These are phyloP conservation scores for Cygnus olor DNA, from an alignment of 2,797 vertebrate species.

Conservation along the genomic window DNA sequence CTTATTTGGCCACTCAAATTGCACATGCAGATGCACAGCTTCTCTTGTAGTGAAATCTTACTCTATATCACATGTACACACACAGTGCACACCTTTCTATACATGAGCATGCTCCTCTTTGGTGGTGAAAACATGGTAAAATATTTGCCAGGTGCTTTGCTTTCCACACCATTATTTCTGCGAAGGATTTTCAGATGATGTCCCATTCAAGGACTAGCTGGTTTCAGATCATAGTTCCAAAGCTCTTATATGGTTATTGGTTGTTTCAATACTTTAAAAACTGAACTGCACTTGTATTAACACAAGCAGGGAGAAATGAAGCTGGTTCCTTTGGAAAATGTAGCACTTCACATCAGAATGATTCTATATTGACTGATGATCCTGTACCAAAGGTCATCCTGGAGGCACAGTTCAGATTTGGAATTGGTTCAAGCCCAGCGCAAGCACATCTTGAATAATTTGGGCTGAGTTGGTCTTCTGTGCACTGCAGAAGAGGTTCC, in stretches of 20 bases:
- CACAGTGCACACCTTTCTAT: background rate
- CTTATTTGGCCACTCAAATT: background rate
- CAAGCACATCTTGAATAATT: background rate
- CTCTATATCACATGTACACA: background rate
- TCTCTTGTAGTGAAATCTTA: background rate
- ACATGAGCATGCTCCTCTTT: rapidly evolving
- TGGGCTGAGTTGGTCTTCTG: background rate
- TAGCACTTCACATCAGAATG: background rate
- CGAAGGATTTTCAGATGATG: background rate
- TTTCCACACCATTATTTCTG: background rate
- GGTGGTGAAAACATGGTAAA: background rate
- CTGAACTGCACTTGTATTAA: background rate
- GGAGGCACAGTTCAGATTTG: background rate
- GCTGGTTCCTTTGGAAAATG: background rate
- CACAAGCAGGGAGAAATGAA: background rate
- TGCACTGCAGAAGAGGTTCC: background rate
- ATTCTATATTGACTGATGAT: background rate
- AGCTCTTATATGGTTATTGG: background rate
- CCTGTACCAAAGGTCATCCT: background rate
- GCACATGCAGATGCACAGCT: background rate
- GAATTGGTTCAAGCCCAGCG: background rate
- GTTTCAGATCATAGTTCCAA: background rate
- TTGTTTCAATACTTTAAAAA: background rate
- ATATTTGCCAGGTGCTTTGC: background rate
- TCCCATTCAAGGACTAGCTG: background rate